Base-by-base conservation (phyloP, 2,797 vertebrate genomes). In the Pipistrellus pipistrellus region DNA sequence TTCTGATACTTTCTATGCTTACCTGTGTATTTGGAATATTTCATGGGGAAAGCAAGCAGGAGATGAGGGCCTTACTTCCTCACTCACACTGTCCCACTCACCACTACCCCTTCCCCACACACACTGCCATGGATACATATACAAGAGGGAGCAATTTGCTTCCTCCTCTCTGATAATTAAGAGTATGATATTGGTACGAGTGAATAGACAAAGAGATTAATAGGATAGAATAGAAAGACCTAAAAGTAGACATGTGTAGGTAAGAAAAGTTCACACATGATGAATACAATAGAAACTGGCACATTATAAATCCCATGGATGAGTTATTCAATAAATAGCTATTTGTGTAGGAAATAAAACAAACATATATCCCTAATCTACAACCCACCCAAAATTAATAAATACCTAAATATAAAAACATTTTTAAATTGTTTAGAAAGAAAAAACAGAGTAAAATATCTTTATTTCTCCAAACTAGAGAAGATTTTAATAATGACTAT, bases 271-370 rank as follows among this genome's bases (percentile, higher is more conserved):
- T 53, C 48, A 77, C 27, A 73, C 48, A 35, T 55, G n/a, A 53
- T 55, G 3, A 20, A 77, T 23, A 53, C n/a, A 77, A 48, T 35
- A 32, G 32, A 81, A 92, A 25, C 13, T 27, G 66, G 32, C n/a
- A 12, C 1, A 66, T 41, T 72, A 55, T 25, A 59, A 86, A 93
- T 88, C 66, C 25, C 57, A 3, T 44, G 32, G 38, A 66, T 46
- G 41, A 14, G 38, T 83, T 91, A 72, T 72, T 85, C 81, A 97
- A 93, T 21, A 95, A 97, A 94, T 76, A 0, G 25, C 53, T 85
- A 83, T 96, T 72, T 96, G 59, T 21, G 23, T 18, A 46, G 10
- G 48, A 71, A 91, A 77, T n/a, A 72, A 62, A 80, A 84, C 51
- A 83, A 88, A 90, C 57, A 21, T 88, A 4, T 14, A 72, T 71